Base-by-base conservation (phyloP, 2,888 invertebrate species). In the Pachycephus smyrnensis region DNA sequence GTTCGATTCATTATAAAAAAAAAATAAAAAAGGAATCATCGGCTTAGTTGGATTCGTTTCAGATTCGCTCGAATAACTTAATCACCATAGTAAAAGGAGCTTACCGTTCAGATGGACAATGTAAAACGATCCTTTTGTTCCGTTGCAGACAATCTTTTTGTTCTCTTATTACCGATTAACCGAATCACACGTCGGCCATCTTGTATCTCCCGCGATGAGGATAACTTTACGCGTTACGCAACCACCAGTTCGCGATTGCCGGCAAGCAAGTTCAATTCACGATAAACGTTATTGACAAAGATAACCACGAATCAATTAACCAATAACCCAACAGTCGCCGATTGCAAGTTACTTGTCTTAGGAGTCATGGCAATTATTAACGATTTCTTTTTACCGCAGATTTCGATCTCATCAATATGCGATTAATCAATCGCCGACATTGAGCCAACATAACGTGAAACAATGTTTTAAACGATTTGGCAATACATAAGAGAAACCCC, bases 31-130 rank as follows among this genome's bases (percentile, higher is more conserved):
- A 0, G 15, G 15, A 15, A 9, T 55, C 23, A 55, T 55, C 23
- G 23, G 23, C 23, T 55, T 15, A 23, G 9, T 55, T 55, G 15
- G 55, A 55, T 55, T 55, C 55, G 55, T 55, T 23, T n/a, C 23
- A 35, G 37, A 30, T 30, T 68, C 33, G 73, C 55, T 11, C 12
- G 36, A 36, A 73, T 76, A 73, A 76, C 68, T 76, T 32, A 40
- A 36, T 36, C 30, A 76, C 31, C 23, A 30, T 35, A 35, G 36
- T 69, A 36, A 69, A 30, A 12, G 35, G 15, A 15, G 30, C 55
- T 55, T 55, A 55, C 55, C 55, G 23, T 55, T 55, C 23, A 1
- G 23, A 23, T 9, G 9, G 23, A 23, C 55, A 23, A 55, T 23
- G 55, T 23, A 55, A 55, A 55, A 55, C 23, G 23, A 55, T 55